A percentile compares a stretch with the other conserved stretches of the same genome.
These are phyloP conservation scores for Hylomyscus alleni DNA, from an alignment of 2,797 vertebrate species.

Conservation along the genomic window DNA sequence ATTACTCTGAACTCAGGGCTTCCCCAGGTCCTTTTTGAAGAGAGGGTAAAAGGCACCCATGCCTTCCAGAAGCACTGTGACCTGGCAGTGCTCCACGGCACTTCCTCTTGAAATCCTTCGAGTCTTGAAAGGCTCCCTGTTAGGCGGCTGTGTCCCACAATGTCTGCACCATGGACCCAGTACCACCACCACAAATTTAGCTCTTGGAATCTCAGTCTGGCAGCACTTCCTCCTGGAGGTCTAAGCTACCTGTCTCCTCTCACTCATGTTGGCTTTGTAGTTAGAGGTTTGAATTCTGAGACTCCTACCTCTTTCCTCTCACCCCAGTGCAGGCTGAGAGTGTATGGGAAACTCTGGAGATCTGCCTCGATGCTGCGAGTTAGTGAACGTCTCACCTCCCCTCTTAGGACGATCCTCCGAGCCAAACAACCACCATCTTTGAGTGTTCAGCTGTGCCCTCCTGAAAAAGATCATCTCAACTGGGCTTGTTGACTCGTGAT, in stretches of 20 bases:
- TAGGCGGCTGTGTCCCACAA: fast-evolving
- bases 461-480: too few relatives aligned
- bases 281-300: fast-evolving
- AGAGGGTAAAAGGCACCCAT: fast-evolving
- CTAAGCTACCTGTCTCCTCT: too few relatives aligned
- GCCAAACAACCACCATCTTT: neutral
- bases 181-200: fast-evolving
- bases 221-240: neutral
- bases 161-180: fast-evolving
- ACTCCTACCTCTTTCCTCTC: neutral
- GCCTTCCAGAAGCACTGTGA: fast-evolving
- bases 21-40: neutral
- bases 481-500: neutral
- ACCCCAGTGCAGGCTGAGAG: neutral
- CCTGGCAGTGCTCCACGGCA: neutral
- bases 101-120: neutral
- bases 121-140: fast-evolving
- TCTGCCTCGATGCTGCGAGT: fast-evolving
- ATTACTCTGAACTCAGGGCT: neutral
- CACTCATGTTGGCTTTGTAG: neutral
- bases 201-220: neutral
- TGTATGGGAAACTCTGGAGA: fast-evolving
- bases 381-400: neutral
- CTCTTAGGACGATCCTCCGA: neutral
- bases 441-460: neutral